Conservation (phyloP, 64 coral and sea anemone species). For the Montipora foliosa region DNA sequence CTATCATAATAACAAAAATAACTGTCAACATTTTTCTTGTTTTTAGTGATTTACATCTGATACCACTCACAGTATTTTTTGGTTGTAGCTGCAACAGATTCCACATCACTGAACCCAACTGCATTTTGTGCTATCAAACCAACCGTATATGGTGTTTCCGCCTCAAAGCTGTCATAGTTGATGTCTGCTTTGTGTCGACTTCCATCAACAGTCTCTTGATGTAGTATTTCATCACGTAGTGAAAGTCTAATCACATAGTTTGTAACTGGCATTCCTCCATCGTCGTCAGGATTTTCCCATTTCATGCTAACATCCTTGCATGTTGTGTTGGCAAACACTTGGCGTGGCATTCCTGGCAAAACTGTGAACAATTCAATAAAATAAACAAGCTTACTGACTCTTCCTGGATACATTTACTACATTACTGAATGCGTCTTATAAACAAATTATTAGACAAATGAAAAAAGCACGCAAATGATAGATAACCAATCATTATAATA, state of each 20-base stretch:
- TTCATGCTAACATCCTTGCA: neutral
- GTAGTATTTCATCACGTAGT: rapidly evolving
- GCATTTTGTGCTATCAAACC: neutral
- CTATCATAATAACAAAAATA: no score
- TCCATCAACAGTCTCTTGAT: neutral
- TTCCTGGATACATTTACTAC: no score
- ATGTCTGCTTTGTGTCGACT: neutral
- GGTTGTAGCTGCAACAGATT: neutral
- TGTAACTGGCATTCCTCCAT: constrained; percentile 18
- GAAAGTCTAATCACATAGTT: neutral
- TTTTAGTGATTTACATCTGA: neutral
- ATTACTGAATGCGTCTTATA: no score
- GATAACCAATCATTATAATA: no score
- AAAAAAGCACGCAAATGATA: no score
- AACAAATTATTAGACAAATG: no score
- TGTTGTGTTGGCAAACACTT: neutral
- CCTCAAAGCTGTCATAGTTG: neutral
- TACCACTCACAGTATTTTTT: constrained; percentile 64
- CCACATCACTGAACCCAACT: neutral
- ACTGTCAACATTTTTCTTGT: no score
- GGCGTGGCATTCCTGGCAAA: neutral
- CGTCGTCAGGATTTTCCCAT: neutral
- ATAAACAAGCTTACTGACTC: neutral
- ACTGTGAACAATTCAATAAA: neutral
- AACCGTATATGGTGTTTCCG: constrained; percentile 34